Base-by-base conservation (phyloP, 2,797 vertebrate genomes). In the Cossypha heuglini region DNA sequence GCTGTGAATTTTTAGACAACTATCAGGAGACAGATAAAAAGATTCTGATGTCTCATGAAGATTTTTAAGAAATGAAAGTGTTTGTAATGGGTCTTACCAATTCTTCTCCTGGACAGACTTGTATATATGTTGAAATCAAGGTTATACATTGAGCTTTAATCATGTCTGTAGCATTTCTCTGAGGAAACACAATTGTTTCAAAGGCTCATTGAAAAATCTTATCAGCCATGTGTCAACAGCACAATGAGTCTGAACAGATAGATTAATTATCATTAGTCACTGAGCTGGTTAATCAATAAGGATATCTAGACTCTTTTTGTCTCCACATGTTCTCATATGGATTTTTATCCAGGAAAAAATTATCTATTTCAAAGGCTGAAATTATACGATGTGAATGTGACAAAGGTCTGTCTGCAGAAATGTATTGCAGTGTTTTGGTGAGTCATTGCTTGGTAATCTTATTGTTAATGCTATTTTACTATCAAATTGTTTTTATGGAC, bases 401-500 rank as follows among this genome's bases (percentile, higher is more conserved):
- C 28, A 79, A 61, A 85, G 67, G 29, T 62, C 57, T 51, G 11
- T 55, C 61, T 59, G 35, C 45, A 61, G 37, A 77, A 89, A 57
- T 21, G 29, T 15, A 46, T 33, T 61, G 22, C 18, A 54, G 14
- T 54, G 54, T 64, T 72, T 76, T 33, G 13, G 69, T 71, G 54
- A 64, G 52, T 46, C 49, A 33, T 19, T 86, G 58, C 61, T 80
- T 72, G 45, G 43, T 71, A 81, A 80, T 59, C 10, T 80, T 54
- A 37, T 38, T 86, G 68, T 81, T 95, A 75, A 43, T 58, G 31
- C 29, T 61, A 3, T 80, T 84, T 63, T 33, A 29, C 54, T 61
- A 19, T 26, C n/a, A 63, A 2, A 82, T 71, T 54, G n/a, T 29
- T 91, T 94, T 88, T 83, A 73, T 64, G 37, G 58, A 33, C 42